These are phyloP conservation scores for Tetraodon nigroviridis DNA, from an alignment of 2,113 vertebrate species.

Conservation along the genomic window DNA sequence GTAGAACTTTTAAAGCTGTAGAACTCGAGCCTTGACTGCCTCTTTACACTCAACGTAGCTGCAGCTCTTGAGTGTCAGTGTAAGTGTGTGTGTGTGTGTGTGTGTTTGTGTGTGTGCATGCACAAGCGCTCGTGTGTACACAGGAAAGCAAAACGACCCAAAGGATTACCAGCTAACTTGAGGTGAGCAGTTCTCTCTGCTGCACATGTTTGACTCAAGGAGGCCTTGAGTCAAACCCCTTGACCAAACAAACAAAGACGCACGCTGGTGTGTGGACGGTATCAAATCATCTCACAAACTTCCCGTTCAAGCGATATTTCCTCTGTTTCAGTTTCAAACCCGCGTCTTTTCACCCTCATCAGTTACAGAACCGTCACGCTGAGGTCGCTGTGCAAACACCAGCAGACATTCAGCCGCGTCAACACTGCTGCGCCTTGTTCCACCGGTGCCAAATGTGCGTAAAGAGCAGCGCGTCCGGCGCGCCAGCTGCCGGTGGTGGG, in stretches of 20 bases:
- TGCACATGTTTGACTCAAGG: conserved; percentile 69
- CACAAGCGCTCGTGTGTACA: conserved; percentile 4
- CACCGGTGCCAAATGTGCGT: conserved; percentile 41
- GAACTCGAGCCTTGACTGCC: background rate
- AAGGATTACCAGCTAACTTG: conserved; percentile 58
- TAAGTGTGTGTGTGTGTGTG: conserved; percentile 4
- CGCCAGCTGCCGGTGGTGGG: conserved; percentile 38
- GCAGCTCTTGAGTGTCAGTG: background rate
- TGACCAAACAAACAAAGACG: conserved; percentile 10
- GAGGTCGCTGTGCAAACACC: background rate
- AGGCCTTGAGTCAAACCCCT: conserved; percentile 20
- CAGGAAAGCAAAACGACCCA: conserved; percentile 55
- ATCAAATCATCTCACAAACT: background rate
- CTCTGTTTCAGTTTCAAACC: background rate
- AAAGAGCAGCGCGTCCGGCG: conserved; percentile 34
- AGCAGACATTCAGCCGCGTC: background rate
- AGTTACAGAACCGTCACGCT: background rate
- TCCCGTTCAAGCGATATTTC: too few relatives aligned
- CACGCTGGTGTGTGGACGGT: background rate
- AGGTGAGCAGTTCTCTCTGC: conserved; percentile 51
- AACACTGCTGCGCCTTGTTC: conserved; percentile 16
- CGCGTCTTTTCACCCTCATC: background rate
- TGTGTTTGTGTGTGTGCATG: conserved; percentile 10
- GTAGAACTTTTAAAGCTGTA: too few relatives aligned
- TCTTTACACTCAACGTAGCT: too few relatives aligned